Conservation (phyloP, 2,888 invertebrate species). For the Sminthurides aquaticus region DNA sequence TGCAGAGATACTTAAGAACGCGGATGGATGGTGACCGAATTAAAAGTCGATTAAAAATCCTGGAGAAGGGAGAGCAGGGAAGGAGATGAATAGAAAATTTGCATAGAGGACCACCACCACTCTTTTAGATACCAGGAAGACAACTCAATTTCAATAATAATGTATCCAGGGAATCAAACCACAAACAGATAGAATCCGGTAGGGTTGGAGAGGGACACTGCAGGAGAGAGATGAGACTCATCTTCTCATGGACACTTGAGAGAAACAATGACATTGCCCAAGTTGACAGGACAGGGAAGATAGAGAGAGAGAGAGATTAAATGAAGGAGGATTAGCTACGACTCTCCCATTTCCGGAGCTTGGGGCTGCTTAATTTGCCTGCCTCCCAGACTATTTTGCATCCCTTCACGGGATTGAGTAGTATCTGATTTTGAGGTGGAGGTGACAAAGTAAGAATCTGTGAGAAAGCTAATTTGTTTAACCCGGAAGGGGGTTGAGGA, state of each 20-base stretch:
- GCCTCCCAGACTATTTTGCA: too few relatives aligned
- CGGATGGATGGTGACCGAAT: slow-evolving; percentile 6
- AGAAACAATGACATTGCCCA: background rate
- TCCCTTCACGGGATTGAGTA: too few relatives aligned
- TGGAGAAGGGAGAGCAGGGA: background rate
- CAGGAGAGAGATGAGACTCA: too few relatives aligned
- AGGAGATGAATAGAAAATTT: slow-evolving; percentile 4
- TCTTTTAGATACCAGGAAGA: background rate
- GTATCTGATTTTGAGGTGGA: too few relatives aligned
- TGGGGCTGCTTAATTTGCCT: too few relatives aligned
- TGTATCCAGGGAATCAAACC: background rate
- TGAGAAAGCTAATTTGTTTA: too few relatives aligned
- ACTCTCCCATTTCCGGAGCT: too few relatives aligned
- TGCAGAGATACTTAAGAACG: slow-evolving; percentile 2
- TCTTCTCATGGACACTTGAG: too few relatives aligned
- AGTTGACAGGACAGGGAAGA: background rate
- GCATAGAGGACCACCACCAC: slow-evolving; percentile 2
- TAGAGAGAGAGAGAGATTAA: background rate
- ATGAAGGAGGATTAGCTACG: too few relatives aligned
- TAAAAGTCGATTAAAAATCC: slow-evolving; percentile 7
- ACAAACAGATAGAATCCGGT: background rate
- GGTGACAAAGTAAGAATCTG: too few relatives aligned
- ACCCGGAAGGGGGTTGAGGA: too few relatives aligned
- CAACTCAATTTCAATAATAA: background rate
- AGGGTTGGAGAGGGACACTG: too few relatives aligned